Evolutionary conservation across 2,113 vertebrate species (phyloP).

Genomic region (Macquaria australasica): DNA sequence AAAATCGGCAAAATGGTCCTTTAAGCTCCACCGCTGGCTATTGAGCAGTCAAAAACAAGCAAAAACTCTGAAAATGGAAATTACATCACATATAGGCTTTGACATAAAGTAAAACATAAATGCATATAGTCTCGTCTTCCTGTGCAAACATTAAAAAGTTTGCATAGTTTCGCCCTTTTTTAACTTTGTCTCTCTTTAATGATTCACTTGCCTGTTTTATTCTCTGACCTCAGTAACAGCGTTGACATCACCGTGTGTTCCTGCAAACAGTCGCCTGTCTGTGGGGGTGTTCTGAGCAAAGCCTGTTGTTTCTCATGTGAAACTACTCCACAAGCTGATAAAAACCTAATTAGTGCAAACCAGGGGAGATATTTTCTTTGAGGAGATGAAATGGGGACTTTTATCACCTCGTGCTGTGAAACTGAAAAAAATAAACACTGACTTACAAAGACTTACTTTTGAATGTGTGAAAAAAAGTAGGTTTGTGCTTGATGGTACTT

Average conservation of each 20-base stretch:
- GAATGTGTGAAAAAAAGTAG: not conserved
- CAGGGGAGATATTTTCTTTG: slow-evolving; percentile 5
- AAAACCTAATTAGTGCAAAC: slow-evolving; percentile 52
- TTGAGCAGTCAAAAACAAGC: not conserved
- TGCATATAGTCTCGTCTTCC: not conserved
- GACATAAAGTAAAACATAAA: not conserved
- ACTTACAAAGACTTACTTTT: not conserved
- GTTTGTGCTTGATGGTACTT: not conserved
- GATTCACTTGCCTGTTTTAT: not conserved
- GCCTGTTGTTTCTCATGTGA: not conserved
- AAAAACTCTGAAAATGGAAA: not conserved
- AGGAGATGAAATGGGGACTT: slow-evolving; percentile 15
- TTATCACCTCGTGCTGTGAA: not conserved
- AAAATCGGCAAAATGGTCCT: no score
- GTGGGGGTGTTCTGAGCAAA: not conserved
- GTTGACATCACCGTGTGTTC: slow-evolving; percentile 15
- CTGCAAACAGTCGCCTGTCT: not conserved
- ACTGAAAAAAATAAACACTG: not conserved
- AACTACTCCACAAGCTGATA: slow-evolving; percentile 32
- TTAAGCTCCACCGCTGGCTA: not conserved
- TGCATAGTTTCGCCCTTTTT: not conserved
- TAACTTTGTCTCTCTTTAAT: not conserved
- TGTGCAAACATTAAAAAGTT: not conserved
- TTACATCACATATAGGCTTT: not conserved
- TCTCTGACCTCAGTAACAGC: not conserved